Conservation (phyloP, 2,113 vertebrate genomes). For the Hystrix cristata region DNA sequence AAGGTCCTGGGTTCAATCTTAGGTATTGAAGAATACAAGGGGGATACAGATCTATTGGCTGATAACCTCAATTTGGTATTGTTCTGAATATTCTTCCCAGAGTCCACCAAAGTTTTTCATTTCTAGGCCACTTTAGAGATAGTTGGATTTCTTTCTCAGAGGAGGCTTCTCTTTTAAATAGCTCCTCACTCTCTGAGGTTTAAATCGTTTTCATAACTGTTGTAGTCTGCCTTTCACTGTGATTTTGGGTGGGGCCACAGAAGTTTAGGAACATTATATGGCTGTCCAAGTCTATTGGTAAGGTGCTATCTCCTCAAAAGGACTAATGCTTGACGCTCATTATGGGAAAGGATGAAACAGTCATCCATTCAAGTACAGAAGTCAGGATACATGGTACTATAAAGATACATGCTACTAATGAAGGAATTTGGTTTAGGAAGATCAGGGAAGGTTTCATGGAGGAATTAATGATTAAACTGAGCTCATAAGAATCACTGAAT, state of each 20-base stretch:
- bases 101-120: not conserved
- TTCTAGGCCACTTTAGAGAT: not conserved
- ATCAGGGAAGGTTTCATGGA: not conserved
- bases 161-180: not conserved
- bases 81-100: not conserved
- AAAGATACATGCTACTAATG: not conserved
- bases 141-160: slow-evolving; percentile 12
- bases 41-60: not conserved
- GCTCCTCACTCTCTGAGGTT: not conserved
- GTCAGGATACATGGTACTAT: not conserved
- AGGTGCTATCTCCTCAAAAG: not conserved
- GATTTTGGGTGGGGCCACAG: not conserved
- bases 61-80: not conserved
- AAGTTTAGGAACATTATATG: not conserved
- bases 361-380: not conserved
- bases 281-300: not conserved
- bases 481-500: not conserved
- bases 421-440: not conserved
- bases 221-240: not conserved
- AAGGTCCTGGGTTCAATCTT: not conserved
- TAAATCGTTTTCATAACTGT: not conserved
- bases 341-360: not conserved
- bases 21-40: not conserved
- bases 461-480: slow-evolving; percentile 12
- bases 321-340: not conserved